Conservation (phyloP, 23 tunicate genomes). For the Ascidia mentula region DNA sequence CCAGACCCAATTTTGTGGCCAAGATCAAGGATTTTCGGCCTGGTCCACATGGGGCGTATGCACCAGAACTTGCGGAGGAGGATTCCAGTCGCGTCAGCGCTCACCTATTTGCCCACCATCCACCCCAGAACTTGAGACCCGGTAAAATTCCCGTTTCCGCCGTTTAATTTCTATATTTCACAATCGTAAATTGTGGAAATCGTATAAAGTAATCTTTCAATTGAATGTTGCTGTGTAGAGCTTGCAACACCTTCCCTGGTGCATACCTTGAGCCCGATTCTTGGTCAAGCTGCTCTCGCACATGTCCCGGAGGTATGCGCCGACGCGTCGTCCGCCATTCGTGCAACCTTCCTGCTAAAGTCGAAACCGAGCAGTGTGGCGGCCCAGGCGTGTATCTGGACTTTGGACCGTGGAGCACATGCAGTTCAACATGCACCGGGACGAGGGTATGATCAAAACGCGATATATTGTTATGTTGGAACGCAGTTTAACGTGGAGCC, state of each 20-base stretch:
- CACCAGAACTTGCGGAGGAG: slow-evolving; percentile 84
- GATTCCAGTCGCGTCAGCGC: slow-evolving; percentile 50
- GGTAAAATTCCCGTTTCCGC: too few species aligned
- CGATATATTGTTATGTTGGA: not conserved
- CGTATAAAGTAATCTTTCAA: not conserved
- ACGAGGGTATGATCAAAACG: slow-evolving; percentile 35
- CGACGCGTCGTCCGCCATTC: slow-evolving; percentile 48
- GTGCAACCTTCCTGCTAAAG: slow-evolving; percentile 51
- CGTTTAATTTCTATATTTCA: not conserved
- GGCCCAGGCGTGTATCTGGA: slow-evolving; percentile 57
- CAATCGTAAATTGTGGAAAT: not conserved
- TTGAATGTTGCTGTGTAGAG: not conserved
- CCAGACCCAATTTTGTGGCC: slow-evolving; percentile 71
- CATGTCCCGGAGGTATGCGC: slow-evolving; percentile 86
- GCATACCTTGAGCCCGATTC: slow-evolving; percentile 32
- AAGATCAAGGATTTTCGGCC: slow-evolving; percentile 53
- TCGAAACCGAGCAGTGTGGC: slow-evolving; percentile 79
- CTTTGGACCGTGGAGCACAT: slow-evolving; percentile 78
- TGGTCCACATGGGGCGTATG: slow-evolving; percentile 78
- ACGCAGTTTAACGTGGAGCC: not conserved
- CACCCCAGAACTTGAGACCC: slow-evolving; percentile 10
- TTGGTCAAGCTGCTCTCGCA: slow-evolving; percentile 86
- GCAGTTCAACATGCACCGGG: slow-evolving; percentile 80
- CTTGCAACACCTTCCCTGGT: slow-evolving; percentile 79
- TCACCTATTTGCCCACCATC: slow-evolving; percentile 47